Base-by-base conservation (phyloP, 2,888 invertebrate species). In the Dimorphilus gyrociliatus region DNA sequence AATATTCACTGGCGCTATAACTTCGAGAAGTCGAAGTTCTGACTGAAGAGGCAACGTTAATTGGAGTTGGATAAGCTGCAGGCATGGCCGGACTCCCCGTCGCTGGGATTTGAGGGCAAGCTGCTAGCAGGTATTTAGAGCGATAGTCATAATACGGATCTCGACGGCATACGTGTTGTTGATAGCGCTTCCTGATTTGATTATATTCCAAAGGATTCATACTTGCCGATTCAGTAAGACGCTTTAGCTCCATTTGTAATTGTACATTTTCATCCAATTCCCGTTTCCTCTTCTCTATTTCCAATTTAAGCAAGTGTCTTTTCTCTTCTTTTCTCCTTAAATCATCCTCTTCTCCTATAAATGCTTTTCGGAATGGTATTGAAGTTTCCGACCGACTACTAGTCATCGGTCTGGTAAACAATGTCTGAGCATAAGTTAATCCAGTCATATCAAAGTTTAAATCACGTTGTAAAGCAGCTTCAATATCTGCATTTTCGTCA, bases 191-290 rank as follows among this genome's bases (percentile, higher is more conserved):
- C 7, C 34, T 23, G 4, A 33, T 33, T 15, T 37, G 32, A 10
- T 34, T 34, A 13, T 39, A 21, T 17, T 41, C 41, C 15, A 21
- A 23, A 21, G 32, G 19, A 12, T 32, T 27, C n/a, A 42, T 14
- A 25, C 42, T 37, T 1, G 40, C 40, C 18, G 36, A 30, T 15
- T 43, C 43, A 3, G 48, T 42, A 28, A 53, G 36, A 36, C 65
- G 60, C 27, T 65, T 48, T 13, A 69, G 51, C 44, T 70, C 69
- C 27, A 66, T 63, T 44, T 65, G 68, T 19, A 69, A 51, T 6
- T 68, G 59, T n/a, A 67, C 64, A 36, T 69, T 67, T 40, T 71
- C 69, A 42, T 70, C 71, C 35, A 74, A 65, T 44, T 72, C 69
- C 42, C 67, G 66, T 25, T 70, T 63, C n/a, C 73, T 56, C 30